Base-by-base conservation (phyloP, 2,888 invertebrate species). In the Periphyllus acericola region DNA sequence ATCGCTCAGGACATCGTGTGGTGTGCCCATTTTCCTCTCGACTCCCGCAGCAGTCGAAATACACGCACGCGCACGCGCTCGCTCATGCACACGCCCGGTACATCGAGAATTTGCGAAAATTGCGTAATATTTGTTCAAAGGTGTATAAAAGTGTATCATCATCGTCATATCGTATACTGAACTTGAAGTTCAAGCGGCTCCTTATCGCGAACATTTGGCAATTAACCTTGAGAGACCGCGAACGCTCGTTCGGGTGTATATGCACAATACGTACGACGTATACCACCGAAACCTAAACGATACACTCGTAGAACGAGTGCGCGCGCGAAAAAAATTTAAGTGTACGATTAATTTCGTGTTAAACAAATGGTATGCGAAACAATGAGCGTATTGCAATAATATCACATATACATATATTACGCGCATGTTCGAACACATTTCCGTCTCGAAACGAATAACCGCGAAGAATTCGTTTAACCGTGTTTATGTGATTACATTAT, bases 181-280 rank as follows among this genome's bases (percentile, higher is more conserved):
- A 83, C 36, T 74, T 74, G 74, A 83, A 83, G 74, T 83, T 83
- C 83, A 83, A 83, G 74, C 55, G 74, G 74, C 36, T 74, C 55
- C 74, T 74, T 83, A 83, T 83, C 55, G 29, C n/a, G 55, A 72
- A 83, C 72, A 83, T 55, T 83, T 74, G 34, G 34, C 74, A n/a
- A 83, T 74, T 83, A 71, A 83, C 72, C 83, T 83, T 74, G 83
- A n/a, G 36, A 21, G 17, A 60, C 34, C n/a, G n/a, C 29, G 36
- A 60, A 60, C 29, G 60, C 75, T 40, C 36, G 60, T 36, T 55
- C n/a, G n/a, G n/a, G 14, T 11, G 52, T 46, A 72, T 46, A 72
- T 29, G n/a, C 25, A n/a, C 34, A 72, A 9, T 29, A 68, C n/a
- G 79, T 36, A 3, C 36, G 6, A 46, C 14, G 46, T 14, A 11